phyloP scores from a whole-genome alignment of 2,113 vertebrate species.

The Pygoscelis adeliae region DNA sequence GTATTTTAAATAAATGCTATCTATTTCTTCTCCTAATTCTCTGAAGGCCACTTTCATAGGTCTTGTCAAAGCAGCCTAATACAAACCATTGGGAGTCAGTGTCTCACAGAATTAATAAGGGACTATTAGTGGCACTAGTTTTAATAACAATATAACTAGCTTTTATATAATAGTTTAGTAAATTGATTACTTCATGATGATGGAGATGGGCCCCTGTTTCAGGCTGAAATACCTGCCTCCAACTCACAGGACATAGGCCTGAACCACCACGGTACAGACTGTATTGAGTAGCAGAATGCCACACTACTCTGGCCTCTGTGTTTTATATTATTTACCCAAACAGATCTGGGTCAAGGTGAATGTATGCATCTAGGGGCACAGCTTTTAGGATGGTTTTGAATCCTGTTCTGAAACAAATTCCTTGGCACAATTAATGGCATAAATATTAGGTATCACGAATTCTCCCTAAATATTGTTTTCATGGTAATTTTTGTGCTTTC shows the following conservation, averaged over 20 bases:
- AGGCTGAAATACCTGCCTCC: not conserved
- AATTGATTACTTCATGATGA: not conserved
- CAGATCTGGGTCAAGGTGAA: not conserved
- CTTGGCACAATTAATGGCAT: not conserved
- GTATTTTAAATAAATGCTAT: not conserved
- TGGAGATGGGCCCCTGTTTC: accelerated
- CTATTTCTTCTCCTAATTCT: not conserved
- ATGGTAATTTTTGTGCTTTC: not conserved
- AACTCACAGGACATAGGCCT: not conserved
- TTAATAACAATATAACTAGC: not conserved
- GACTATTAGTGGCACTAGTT: not conserved
- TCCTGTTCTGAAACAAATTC: not conserved
- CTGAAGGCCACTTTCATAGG: not conserved
- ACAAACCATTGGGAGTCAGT: not conserved
- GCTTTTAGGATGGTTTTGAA: not conserved
- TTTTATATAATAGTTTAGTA: not conserved
- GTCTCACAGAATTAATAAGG: not conserved
- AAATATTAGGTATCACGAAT: not conserved
- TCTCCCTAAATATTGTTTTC: not conserved
- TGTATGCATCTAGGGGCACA: not conserved
- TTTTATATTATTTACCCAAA: not conserved
- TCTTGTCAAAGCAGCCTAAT: not conserved
- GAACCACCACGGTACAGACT: accelerated
- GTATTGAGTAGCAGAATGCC: not conserved
- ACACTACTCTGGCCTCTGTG: not conserved